Base-by-base conservation (phyloP, 1,140 invertebrate genomes). In the Ceratosolen fusciceps region DNA sequence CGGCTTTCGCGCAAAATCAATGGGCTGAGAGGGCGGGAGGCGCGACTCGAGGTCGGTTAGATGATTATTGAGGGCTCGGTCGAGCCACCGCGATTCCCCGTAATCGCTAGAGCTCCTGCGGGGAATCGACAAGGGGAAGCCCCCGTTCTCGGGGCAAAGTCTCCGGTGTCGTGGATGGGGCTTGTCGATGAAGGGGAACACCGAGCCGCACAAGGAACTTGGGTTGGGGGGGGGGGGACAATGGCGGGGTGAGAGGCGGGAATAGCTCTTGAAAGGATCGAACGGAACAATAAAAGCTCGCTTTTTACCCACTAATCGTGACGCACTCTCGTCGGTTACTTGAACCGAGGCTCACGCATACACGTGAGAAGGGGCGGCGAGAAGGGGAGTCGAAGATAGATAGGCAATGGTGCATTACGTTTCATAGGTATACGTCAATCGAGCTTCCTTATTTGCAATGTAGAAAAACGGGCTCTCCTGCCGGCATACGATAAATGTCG, bases 401-500 rank as follows among this genome's bases (percentile, higher is more conserved):
- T n/a, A n/a, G n/a, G 31, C 14, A 16, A 52, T 5, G 10, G 29
- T 10, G 12, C 9, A 19, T 49, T 5, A 9, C 26, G 43, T 37
- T 34, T 60, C 26, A 37, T 19, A 16, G n/a, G 24, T n/a, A n/a
- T n/a, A n/a, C n/a, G n/a, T n/a, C n/a, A n/a, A n/a, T 19, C 26
- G 58, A 2, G n/a, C 47, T 67, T 77, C 65, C 74, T 56, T 77
- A 77, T 77, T 77, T 58, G 39, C 65, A 77, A 47, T n/a, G 65
- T 5, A 14, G 34, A 58, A 70, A 70, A 70, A 77, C 65, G 43
- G 65, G 37, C 56, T 21, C 71, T 56, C 52, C 12, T 19, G 31
- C n/a, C n/a, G 39, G 43, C 31, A 37, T 34, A 62, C 72, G 29
- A 49, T 47, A 71, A 78, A 9, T 52, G 47, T 62, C 39, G 39